A percentile compares a stretch with the other conserved stretches of the same genome.
These are phyloP conservation scores for Sycophila texana DNA, from an alignment of 2,888 invertebrate genomes.

Conservation along the genomic window DNA sequence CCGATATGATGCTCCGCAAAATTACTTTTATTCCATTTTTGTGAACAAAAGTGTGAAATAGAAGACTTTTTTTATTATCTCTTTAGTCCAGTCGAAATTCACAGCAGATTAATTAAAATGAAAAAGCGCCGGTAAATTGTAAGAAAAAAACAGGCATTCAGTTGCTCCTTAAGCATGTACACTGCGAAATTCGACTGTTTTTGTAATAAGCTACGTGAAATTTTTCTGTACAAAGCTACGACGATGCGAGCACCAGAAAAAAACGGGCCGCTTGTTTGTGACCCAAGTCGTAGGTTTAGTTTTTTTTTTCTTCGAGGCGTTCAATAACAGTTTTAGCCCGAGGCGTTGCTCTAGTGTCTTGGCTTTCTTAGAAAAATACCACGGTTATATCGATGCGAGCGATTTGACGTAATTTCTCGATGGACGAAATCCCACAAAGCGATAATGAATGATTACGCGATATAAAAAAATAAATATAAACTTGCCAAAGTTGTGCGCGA, in stretches of 20 bases:
- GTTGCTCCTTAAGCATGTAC: background rate
- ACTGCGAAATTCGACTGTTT: slow-evolving; percentile 30
- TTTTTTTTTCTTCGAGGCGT: slow-evolving; percentile 13
- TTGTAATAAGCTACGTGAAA: slow-evolving; percentile 17
- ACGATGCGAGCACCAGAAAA: slow-evolving; percentile 3
- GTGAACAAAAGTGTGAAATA: too few relatives aligned
- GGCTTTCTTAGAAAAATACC: background rate
- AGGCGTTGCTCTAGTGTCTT: slow-evolving; percentile 12
- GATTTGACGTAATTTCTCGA: slow-evolving; percentile 8
- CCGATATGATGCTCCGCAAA: background rate
- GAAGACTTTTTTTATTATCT: too few relatives aligned
- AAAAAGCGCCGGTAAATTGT: background rate
- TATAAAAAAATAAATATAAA: slow-evolving; percentile 13
- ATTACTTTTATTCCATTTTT: too few relatives aligned
- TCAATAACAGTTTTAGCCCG: slow-evolving; percentile 27
- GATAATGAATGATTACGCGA: background rate
- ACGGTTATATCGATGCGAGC: background rate
- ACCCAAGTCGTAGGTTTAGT: slow-evolving; percentile 27
- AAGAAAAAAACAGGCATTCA: background rate
- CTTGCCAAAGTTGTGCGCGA: slow-evolving; percentile 48
- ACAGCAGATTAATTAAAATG: too few relatives aligned
- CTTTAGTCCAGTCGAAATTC: too few relatives aligned
- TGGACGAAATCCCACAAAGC: slow-evolving; percentile 25
- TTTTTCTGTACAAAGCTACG: background rate
- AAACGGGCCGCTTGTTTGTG: background rate